Evolutionary conservation across 2,888 invertebrate genomes (phyloP).

Genomic region (Ceratothoa steindachneri): DNA sequence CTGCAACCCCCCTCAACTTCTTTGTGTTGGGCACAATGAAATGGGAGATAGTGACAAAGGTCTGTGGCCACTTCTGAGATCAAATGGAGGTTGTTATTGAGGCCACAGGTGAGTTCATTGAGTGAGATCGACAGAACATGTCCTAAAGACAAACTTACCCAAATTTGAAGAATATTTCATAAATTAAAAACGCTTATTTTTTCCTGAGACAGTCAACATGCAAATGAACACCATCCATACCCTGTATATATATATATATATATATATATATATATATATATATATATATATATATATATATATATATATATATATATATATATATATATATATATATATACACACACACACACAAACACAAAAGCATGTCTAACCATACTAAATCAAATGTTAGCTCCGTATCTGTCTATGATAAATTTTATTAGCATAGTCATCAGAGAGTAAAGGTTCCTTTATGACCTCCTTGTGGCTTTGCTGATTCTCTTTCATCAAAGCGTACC

Average conservation of each 20-base stretch:
- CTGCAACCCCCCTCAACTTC: no score
- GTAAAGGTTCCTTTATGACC: not conserved
- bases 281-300: constrained; percentile 22
- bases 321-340: not conserved
- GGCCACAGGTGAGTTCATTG: no score
- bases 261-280: not conserved
- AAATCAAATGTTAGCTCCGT: not conserved
- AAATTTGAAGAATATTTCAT: no score
- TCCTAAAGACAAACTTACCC: no score
- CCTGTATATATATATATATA: constrained; percentile 15
- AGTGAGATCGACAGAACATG: no score
- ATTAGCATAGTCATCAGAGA: not conserved
- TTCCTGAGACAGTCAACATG: no score
- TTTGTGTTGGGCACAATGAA: no score
- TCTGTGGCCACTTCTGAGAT: no score
- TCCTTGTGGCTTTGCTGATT: not conserved
- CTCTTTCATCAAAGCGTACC: not conserved
- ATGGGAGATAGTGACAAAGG: no score
- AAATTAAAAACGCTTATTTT: not conserved
- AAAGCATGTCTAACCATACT: no score
- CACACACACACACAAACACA: not conserved
- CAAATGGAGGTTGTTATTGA: no score
- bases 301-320: constrained; percentile 20
- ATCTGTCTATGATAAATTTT: not conserved
- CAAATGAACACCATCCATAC: no score